Conservation (phyloP, 2,888 invertebrate genomes). For the Xanthorhoe spadicearia region DNA sequence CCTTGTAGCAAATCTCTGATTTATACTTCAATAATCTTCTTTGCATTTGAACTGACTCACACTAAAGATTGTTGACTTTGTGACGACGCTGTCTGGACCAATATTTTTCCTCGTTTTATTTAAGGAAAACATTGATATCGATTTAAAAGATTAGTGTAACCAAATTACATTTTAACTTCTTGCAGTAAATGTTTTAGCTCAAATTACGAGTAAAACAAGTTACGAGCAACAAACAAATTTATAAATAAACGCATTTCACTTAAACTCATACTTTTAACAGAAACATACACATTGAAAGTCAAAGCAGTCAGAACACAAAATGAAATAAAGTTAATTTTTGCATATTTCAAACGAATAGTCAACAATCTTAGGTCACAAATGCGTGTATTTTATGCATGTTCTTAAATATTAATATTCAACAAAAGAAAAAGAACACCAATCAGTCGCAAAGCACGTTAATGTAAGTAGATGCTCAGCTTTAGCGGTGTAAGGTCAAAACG, state of each 20-base stretch:
- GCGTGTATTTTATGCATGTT: too few relatives aligned
- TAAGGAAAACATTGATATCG: background rate
- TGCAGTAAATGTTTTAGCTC: too few relatives aligned
- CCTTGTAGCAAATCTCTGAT: background rate
- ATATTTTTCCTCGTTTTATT: background rate
- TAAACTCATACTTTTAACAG: too few relatives aligned
- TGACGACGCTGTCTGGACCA: background rate
- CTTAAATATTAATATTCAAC: background rate
- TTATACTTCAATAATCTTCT: background rate
- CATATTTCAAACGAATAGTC: too few relatives aligned
- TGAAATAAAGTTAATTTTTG: background rate
- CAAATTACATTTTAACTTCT: background rate
- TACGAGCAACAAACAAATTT: background rate
- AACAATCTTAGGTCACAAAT: too few relatives aligned
- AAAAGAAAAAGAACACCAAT: constrained; percentile 45
- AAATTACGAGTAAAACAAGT: background rate
- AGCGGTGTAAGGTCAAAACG: constrained; percentile 58
- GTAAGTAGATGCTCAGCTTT: constrained; percentile 26
- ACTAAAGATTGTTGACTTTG: constrained; percentile 3
- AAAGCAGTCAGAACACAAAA: background rate
- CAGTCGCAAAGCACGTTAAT: constrained; percentile 13
- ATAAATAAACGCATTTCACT: too few relatives aligned
- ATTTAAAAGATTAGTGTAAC: background rate
- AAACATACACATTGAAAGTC: too few relatives aligned
- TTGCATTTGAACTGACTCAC: background rate